Evolutionary conservation across 2,797 vertebrate species (phyloP).

Genomic region (Cuniculus paca): DNA sequence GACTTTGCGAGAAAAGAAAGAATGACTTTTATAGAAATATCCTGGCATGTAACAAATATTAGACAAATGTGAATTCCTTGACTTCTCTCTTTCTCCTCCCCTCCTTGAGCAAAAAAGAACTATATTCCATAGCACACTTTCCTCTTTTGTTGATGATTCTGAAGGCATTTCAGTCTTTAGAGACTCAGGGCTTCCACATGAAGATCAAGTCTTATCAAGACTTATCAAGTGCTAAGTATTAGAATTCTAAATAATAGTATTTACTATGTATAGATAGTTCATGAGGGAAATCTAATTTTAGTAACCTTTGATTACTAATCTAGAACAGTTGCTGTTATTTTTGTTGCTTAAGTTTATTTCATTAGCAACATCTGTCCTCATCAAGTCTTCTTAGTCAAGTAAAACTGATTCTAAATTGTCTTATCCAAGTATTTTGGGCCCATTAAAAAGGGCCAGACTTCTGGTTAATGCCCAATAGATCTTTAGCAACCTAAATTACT

Average conservation of each 20-base stretch:
- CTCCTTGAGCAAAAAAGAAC: conserved; percentile 26
- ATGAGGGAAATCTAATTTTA: conserved; percentile 48
- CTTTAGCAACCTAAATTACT: background rate
- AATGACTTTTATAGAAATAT: conserved; percentile 40
- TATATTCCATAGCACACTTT: background rate
- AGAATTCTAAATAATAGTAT: conserved; percentile 40
- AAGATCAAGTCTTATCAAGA: background rate
- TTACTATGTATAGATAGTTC: conserved; percentile 46
- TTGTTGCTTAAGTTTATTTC: conserved; percentile 33
- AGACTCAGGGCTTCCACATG: background rate
- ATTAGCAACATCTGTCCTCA: conserved; percentile 31
- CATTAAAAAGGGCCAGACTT: background rate
- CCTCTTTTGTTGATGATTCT: conserved; percentile 4
- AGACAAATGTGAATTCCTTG: conserved; percentile 32
- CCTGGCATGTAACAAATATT: conserved; percentile 9
- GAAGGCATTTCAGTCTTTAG: conserved; percentile 15
- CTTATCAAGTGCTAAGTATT: background rate
- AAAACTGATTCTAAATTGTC: conserved; percentile 36
- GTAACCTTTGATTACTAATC: conserved; percentile 11
- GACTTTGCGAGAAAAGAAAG: background rate
- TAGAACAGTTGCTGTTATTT: conserved; percentile 37
- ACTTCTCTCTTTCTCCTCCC: background rate
- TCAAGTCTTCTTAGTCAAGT: conserved; percentile 37
- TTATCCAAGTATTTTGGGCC: conserved; percentile 32
- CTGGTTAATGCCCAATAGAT: background rate